Base-by-base conservation (phyloP, 2,888 invertebrate genomes). In the Ophioninae sp. region DNA sequence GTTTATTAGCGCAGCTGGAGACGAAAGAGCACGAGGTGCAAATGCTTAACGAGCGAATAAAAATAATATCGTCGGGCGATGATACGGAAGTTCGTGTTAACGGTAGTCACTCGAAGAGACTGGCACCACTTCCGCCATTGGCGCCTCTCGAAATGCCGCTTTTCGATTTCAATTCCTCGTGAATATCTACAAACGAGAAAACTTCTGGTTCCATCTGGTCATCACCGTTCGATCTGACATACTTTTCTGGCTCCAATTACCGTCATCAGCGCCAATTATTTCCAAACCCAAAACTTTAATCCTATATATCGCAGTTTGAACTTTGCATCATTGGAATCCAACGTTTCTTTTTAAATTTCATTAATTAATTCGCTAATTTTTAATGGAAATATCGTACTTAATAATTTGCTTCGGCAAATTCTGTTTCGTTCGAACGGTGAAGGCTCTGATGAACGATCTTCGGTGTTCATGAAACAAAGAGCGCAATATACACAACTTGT, bases 21-120 rank as follows among this genome's bases (percentile, higher is more conserved):
- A 94, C 95, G n/a, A 94, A 95, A 79, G 95, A 95, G 88, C 94
- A 94, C 90, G 95, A 96, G 91, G 95, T 95, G 80, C 93, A 94
- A 75, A 93, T 94, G 74, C 90, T 96, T 39, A 95, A 94, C 84
- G 94, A 94, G 82, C 94, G 94, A 89, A 93, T 96, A 17, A 83
- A 88, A 23, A 82, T 88, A 10, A 84, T 88, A 10, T 87, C 91
- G 2, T 84, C 86, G 57, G 88, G 86, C 79, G 86, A 88, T 74
- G 82, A 88, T 82, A 86, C 89, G 85, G 87, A 91, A 78, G 86
- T 87, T 74, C 86, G 89, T 86, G 62, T 88, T 10, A 88, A 88
- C 73, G 90, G 87, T 83, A 88, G 88, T 77, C 91, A 87, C 87
- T 89, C 89, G 79, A 88, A 87, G 85, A 90, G 87, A 86, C 89